These are phyloP conservation scores for Halichoeres trimaculatus DNA, from an alignment of 2,113 vertebrate species.

Conservation along the genomic window DNA sequence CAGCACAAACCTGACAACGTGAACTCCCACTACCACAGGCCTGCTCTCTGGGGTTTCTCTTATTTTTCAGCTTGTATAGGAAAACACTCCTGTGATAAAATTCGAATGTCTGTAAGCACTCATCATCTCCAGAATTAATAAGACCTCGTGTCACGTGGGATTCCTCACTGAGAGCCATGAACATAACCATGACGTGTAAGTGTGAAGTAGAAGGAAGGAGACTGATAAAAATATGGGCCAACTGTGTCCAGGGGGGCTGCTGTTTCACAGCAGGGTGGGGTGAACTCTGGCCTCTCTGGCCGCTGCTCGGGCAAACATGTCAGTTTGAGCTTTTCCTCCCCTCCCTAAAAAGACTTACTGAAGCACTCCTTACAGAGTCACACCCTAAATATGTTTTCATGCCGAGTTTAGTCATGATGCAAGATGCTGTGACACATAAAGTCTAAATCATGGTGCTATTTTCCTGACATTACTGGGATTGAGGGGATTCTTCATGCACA, in stretches of 20 bases:
- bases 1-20: too few relatives aligned
- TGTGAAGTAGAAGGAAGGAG: background rate
- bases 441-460: background rate
- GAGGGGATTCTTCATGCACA: background rate
- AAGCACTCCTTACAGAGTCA: background rate
- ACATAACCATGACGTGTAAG: background rate
- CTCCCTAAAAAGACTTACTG: conserved; percentile 11
- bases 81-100: background rate
- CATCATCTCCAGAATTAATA: background rate
- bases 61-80: background rate
- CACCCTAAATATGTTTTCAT: conserved; percentile 17
- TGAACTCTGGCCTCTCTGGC: conserved; percentile 52
- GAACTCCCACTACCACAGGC: too few relatives aligned
- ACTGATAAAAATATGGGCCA: conserved; percentile 21
- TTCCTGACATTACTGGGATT: conserved; percentile 4
- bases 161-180: conserved; percentile 18
- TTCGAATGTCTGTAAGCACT: conserved; percentile 12
- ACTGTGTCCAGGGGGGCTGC: conserved; percentile 27
- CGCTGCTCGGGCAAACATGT: conserved; percentile 29
- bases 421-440: conserved; percentile 5
- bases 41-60: too few relatives aligned
- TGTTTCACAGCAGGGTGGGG: conserved; percentile 49
- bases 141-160: conserved; percentile 13
- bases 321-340: conserved; percentile 27
- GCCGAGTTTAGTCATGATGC: background rate